Conservation (phyloP, 2,797 vertebrate genomes). For the Pseudopleuronectes americanus region DNA sequence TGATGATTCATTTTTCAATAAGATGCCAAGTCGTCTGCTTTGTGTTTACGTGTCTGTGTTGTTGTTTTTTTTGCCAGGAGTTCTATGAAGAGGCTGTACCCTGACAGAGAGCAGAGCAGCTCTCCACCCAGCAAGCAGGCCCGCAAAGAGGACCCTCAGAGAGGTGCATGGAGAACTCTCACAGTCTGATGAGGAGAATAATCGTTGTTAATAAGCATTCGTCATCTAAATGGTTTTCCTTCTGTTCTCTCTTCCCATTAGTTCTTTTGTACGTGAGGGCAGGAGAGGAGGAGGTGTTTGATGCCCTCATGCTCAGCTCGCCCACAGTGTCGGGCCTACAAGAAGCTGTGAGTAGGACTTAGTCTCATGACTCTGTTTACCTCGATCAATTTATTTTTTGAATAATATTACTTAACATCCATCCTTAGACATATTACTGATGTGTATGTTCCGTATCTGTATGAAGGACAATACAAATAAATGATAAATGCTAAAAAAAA, state of each 20-base stretch:
- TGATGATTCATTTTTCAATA: background rate
- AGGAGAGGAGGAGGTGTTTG: constrained; percentile 92
- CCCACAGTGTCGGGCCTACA: constrained; percentile 92
- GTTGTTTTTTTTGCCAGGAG: constrained; percentile 71
- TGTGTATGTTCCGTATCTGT: background rate
- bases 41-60: constrained; percentile 30
- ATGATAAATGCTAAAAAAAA: too few species aligned
- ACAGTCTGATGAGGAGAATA: too few species aligned
- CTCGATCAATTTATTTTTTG: too few species aligned
- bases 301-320: constrained; percentile 95
- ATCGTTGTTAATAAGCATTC: background rate
- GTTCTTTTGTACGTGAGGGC: constrained; percentile 94
- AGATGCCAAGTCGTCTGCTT: background rate
- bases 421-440: background rate
- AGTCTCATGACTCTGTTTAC: too few species aligned
- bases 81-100: constrained; percentile 88
- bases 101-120: constrained; percentile 83
- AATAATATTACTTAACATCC: background rate
- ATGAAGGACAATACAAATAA: too few species aligned
- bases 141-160: constrained; percentile 89
- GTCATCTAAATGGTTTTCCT: background rate
- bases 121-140: constrained; percentile 84
- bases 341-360: constrained; percentile 88
- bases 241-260: constrained; percentile 54
- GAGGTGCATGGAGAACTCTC: constrained; percentile 84